A percentile compares a stretch with the other conserved stretches of the same genome.
These are phyloP conservation scores for Dasypogon diadema DNA, from an alignment of 2,888 invertebrate genomes.

Conservation along the genomic window DNA sequence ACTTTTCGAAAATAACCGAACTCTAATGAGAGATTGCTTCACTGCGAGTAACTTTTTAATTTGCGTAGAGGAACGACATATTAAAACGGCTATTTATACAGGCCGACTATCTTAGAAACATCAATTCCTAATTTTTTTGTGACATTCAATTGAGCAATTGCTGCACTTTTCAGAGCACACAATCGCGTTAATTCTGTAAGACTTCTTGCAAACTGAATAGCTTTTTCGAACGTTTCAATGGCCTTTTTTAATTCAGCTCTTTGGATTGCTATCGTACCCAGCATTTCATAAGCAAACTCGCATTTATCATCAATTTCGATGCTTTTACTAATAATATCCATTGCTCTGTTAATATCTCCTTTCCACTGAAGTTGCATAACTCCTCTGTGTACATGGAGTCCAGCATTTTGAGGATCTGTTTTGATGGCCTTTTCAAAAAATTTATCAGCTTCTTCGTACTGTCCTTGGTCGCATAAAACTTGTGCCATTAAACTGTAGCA, in stretches of 20 bases:
- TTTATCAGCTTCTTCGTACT: constrained; percentile 85
- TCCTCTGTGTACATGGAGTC: constrained; percentile 88
- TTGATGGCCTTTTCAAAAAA: constrained; percentile 84
- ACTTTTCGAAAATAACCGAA: neutral
- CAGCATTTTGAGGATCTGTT: constrained; percentile 87
- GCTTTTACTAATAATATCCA: constrained; percentile 82
- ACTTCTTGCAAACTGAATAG: constrained; percentile 86
- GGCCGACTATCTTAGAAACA: constrained; percentile 60
- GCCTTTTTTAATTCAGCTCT: constrained; percentile 84
- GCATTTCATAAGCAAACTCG: constrained; percentile 94
- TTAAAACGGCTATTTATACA: constrained; percentile 16
- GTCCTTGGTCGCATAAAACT: constrained; percentile 87
- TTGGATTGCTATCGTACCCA: constrained; percentile 95
- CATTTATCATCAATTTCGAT: constrained; percentile 91
- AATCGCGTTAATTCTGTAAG: constrained; percentile 91
- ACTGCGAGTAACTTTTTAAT: neutral
- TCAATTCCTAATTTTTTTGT: constrained; percentile 80
- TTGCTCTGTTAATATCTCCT: constrained; percentile 83
- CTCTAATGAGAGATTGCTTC: constrained; percentile 11
- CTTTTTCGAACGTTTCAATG: constrained; percentile 88
- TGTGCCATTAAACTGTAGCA: constrained; percentile 91
- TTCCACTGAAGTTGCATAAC: constrained; percentile 86
- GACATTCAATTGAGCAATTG: constrained; percentile 87
- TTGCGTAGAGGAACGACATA: neutral
- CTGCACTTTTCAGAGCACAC: constrained; percentile 90